phyloP scores from a whole-genome alignment of 2,113 vertebrate genomes.

The Micronisus gabar region DNA sequence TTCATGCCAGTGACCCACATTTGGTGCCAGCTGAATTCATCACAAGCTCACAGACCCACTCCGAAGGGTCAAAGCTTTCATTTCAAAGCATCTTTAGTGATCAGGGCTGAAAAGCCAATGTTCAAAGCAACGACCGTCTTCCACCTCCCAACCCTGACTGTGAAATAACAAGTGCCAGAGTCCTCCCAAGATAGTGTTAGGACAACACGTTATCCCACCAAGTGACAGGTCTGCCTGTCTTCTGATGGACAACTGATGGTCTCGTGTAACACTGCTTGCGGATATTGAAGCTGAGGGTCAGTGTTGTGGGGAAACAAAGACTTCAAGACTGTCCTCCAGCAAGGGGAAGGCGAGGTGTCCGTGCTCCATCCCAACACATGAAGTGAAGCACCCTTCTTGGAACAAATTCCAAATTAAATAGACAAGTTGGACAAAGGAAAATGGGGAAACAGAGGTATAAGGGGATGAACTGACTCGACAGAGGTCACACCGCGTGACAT shows the following conservation, averaged over 20 bases:
- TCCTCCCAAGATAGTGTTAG: background rate
- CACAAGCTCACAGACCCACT: fast-evolving
- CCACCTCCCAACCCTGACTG: background rate
- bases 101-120: background rate
- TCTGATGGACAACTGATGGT: background rate
- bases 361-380: background rate
- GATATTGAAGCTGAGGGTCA: background rate
- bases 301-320: background rate
- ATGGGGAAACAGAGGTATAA: background rate
- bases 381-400: background rate
- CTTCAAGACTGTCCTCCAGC: background rate
- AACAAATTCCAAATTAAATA: background rate
- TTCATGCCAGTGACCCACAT: background rate
- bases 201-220: fast-evolving
- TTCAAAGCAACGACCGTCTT: background rate
- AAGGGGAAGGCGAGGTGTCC: background rate
- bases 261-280: background rate
- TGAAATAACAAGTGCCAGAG: background rate
- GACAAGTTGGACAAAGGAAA: constrained; percentile 3
- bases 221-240: background rate
- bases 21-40: background rate
- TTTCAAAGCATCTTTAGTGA: background rate
- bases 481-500: background rate
- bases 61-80: background rate
- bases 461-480: background rate